Evolutionary conservation across 2,113 vertebrate genomes (phyloP).

Genomic region (Haliaeetus leucogaster): DNA sequence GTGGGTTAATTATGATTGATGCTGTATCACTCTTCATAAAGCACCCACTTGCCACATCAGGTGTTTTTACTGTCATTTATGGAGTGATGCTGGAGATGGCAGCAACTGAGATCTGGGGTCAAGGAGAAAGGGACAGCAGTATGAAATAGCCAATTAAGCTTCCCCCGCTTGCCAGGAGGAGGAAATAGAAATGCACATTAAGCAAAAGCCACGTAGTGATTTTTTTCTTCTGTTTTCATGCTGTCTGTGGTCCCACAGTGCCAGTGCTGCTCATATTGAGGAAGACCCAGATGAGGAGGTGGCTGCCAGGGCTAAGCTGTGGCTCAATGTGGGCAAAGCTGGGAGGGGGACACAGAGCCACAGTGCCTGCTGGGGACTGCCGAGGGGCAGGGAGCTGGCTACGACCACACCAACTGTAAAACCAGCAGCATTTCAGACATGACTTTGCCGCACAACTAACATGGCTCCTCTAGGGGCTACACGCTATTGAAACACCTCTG

Average conservation of each 20-base stretch:
- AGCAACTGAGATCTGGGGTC: conserved; percentile 48
- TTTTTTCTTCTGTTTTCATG: neutral
- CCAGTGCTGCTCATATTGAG: accelerated
- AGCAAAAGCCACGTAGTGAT: neutral
- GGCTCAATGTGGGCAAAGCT: neutral
- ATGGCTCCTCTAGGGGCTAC: neutral
- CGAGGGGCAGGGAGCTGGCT: neutral
- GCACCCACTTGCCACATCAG: conserved; percentile 66
- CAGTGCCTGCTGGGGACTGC: neutral
- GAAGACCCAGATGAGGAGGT: neutral
- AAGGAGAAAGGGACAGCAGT: conserved; percentile 52
- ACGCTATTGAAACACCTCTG: neutral
- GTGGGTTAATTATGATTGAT: conserved; percentile 86
- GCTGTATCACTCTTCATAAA: conserved; percentile 73
- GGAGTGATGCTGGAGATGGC: conserved; percentile 17
- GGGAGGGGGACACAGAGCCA: neutral
- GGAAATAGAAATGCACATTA: neutral
- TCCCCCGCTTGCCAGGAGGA: neutral
- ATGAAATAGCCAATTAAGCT: conserved; percentile 28
- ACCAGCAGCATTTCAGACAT: neutral
- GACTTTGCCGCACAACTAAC: neutral
- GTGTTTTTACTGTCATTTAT: conserved; percentile 60
- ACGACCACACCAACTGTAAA: neutral
- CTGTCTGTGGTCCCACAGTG: neutral
- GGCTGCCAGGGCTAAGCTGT: neutral